These are phyloP conservation scores for Rhorus exstirpatorius DNA, from an alignment of 2,888 invertebrate genomes.

Conservation along the genomic window DNA sequence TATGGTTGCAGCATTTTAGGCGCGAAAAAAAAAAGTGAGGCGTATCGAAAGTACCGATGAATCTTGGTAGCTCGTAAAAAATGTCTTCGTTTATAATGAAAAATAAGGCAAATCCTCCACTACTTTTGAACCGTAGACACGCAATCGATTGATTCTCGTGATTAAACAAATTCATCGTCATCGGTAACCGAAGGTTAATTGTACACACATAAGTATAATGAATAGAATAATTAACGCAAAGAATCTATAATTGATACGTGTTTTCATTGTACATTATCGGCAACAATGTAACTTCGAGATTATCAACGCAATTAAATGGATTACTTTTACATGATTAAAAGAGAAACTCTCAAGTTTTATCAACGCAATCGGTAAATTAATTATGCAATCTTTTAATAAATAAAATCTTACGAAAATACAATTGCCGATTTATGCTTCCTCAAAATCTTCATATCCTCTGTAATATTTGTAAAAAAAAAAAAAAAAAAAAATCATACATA, in stretches of 20 bases:
- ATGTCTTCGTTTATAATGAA: not conserved
- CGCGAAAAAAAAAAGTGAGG: not conserved
- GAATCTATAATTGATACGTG: constrained; percentile 57
- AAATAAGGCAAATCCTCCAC: constrained; percentile 6
- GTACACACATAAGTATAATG: constrained; percentile 1
- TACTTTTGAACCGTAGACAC: constrained; percentile 34
- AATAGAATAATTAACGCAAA: constrained; percentile 38
- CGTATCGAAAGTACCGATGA: not conserved
- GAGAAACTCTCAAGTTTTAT: constrained; percentile 44
- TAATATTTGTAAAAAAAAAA: not conserved
- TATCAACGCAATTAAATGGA: constrained; percentile 26
- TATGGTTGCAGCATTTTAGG: not conserved
- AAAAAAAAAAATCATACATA: not conserved
- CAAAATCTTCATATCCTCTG: too few relatives aligned
- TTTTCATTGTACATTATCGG: constrained; percentile 56
- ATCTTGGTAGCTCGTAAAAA: not conserved
- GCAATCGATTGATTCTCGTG: constrained; percentile 42
- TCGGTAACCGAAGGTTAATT: constrained; percentile 27
- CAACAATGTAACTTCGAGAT: constrained; percentile 38
- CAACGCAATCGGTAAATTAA: constrained; percentile 30
- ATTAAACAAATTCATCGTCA: constrained; percentile 29
- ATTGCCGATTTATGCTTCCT: not conserved
- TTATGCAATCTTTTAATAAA: constrained; percentile 65
- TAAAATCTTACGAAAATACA: constrained; percentile 43
- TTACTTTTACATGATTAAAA: constrained; percentile 33